These are phyloP conservation scores for pig (Sus scrofa) DNA, from an alignment of 2,113 vertebrate genomes.

Conservation along the genomic window DNA sequence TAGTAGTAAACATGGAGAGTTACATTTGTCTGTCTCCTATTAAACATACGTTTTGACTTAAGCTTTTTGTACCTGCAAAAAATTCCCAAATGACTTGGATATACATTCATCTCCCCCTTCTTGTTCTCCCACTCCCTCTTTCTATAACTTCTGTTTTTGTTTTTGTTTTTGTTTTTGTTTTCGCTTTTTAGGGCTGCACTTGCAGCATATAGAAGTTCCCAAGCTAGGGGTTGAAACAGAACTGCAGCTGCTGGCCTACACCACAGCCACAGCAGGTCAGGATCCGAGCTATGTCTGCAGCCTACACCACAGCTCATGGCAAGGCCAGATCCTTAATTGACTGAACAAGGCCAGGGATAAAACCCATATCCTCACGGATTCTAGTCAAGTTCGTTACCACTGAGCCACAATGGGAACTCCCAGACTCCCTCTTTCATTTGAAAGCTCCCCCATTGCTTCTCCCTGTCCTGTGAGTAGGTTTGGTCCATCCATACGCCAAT, in stretches of 20 bases:
- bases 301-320: too few species aligned
- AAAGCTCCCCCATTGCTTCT: neutral
- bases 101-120: neutral
- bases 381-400: too few species aligned
- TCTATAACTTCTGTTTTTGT: neutral
- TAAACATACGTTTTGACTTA: neutral
- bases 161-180: too few species aligned
- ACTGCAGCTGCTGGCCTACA: too few species aligned
- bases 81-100: neutral
- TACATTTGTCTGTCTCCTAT: slow-evolving; percentile 82
- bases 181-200: too few species aligned
- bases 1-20: slow-evolving; percentile 85
- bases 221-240: too few species aligned
- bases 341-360: too few species aligned
- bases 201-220: too few species aligned
- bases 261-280: too few species aligned
- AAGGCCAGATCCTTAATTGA: too few species aligned
- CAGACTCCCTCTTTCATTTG: neutral
- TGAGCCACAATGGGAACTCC: neutral
- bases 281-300: too few species aligned
- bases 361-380: too few species aligned
- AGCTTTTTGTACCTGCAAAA: neutral
- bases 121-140: neutral
- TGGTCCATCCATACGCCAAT: neutral
- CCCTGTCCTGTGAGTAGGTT: neutral